Conservation (phyloP, 1,140 invertebrate species). For the Pinna nobilis region DNA sequence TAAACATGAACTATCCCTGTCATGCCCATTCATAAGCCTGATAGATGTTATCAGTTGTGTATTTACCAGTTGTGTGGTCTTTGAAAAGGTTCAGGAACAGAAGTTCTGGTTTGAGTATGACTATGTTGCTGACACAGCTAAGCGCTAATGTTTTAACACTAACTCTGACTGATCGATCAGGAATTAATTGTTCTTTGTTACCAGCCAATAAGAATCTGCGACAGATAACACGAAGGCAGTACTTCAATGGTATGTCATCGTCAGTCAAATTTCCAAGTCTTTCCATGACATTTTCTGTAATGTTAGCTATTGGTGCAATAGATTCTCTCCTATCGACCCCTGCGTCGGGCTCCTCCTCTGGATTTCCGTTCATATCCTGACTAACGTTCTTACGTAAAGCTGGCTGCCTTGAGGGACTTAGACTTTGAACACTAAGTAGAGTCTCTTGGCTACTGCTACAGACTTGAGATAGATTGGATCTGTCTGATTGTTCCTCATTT, state of each 20-base stretch:
- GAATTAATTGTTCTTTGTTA: conserved; percentile 78
- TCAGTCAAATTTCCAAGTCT: conserved; percentile 53
- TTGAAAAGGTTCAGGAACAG: conserved; percentile 79
- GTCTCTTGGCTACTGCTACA: conserved; percentile 70
- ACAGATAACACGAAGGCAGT: conserved; percentile 84
- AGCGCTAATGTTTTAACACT: conserved; percentile 90
- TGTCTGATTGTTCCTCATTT: conserved; percentile 66
- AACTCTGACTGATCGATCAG: conserved; percentile 84
- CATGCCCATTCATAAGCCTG: neutral
- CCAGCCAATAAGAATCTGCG: conserved; percentile 86
- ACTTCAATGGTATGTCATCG: conserved; percentile 82
- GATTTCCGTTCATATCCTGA: conserved; percentile 71
- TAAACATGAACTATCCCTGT: neutral
- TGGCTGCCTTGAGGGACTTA: conserved; percentile 52
- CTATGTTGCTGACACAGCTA: conserved; percentile 82
- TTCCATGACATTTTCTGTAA: conserved; percentile 12
- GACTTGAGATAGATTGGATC: conserved; percentile 57
- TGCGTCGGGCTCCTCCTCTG: conserved; percentile 50
- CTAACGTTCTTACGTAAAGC: conserved; percentile 27
- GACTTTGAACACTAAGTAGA: conserved; percentile 63
- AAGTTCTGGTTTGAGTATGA: conserved; percentile 83
- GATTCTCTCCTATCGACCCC: conserved; percentile 1
- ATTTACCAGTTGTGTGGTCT: conserved; percentile 12
- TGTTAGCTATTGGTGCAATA: neutral
- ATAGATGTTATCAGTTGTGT: neutral